Base-by-base conservation (phyloP, 2,888 invertebrate species). In the Sinotaia quadrata region DNA sequence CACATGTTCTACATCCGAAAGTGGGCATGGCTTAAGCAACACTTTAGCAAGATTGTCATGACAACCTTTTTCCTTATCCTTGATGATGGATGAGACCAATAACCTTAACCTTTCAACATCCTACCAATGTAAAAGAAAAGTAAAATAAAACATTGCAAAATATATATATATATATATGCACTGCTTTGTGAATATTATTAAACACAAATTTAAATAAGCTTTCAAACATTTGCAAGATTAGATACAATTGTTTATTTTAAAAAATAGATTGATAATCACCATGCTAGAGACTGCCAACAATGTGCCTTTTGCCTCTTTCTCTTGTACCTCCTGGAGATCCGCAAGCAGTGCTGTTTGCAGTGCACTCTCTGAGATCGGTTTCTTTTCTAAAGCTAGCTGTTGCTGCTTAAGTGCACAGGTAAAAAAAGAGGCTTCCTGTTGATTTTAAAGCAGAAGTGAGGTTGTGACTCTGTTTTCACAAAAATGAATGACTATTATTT, bases 241-340 rank as follows among this genome's bases (percentile, higher is more conserved):
- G 44, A 41, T n/a, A n/a, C n/a, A n/a, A n/a, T n/a, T n/a, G n/a
- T n/a, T n/a, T n/a, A n/a, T n/a, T n/a, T n/a, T 41, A 41, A 41
- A 41, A 12, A 41, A 18, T 12, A 41, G 41, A 41, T 10, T 41
- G 41, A 41, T 10, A 33, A 67, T 62, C 31, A 73, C 73, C 59
- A 62, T 51, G 44, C 68, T 59, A 37, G 51, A 31, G 15, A 65
- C 58, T 1, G 47, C 34, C 2, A 41, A 4, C 61, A 73, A 44
- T 18, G 60, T 63, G 18, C 61, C 60, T 5, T n/a, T 34, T 27
- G 77, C 60, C 71, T 85, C 84, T 7, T 66, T 61, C 56, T 82
- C 81, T 73, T 86, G 85, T 18, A 71, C 60, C 57, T 81, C 75
- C 69, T 85, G 84, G 18, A 85, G 76, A 54, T 85, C 81, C 27